Percentiles rank a stretch among this genome's conserved stretches.
phyloP scores from a whole-genome alignment of 2,797 vertebrate species.

The Decapterus maruadsi region DNA sequence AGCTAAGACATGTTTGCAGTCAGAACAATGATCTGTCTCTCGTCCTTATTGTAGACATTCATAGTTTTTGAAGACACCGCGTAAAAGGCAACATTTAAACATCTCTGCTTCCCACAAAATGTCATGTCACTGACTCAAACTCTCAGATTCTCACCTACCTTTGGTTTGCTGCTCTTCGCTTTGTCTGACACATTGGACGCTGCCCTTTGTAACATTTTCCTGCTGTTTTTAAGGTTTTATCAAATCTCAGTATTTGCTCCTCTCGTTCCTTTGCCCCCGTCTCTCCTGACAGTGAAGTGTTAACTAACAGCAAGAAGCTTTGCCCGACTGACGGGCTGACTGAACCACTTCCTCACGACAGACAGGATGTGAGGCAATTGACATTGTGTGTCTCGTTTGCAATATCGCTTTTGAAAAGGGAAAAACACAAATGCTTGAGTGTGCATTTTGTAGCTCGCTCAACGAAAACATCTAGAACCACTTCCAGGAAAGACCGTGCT shows the following conservation, averaged over 20 bases:
- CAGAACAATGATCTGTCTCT: not conserved
- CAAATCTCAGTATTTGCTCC: conserved; percentile 23
- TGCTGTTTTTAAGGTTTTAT: conserved; percentile 32
- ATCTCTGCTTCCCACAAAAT: not conserved
- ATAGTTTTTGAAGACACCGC: not conserved
- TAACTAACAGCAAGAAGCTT: conserved; percentile 36
- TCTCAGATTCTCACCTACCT: conserved; percentile 86
- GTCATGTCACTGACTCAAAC: not conserved
- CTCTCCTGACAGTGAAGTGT: conserved; percentile 54
- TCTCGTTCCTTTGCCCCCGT: conserved; percentile 14
- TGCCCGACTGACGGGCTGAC: conserved; percentile 44
- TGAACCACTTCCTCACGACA: conserved; percentile 82
- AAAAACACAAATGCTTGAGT: conserved; percentile 78
- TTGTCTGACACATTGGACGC: conserved; percentile 95
- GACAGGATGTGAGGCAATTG: conserved; percentile 87
- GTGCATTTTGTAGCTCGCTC: conserved; percentile 72
- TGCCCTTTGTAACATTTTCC: conserved; percentile 94
- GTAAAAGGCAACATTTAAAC: conserved; percentile 9
- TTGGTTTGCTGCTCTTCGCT: conserved; percentile 90
- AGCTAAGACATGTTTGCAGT: not conserved
- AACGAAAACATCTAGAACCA: conserved; percentile 50
- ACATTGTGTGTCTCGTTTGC: conserved; percentile 57
- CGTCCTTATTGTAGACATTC: not conserved
- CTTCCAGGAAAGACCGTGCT: conserved; percentile 73
- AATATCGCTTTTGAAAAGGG: conserved; percentile 71